A percentile compares a stretch with the other conserved stretches of the same genome.
phyloP scores from a whole-genome alignment of 64 coral and sea anemone species.

The Montipora cactus region DNA sequence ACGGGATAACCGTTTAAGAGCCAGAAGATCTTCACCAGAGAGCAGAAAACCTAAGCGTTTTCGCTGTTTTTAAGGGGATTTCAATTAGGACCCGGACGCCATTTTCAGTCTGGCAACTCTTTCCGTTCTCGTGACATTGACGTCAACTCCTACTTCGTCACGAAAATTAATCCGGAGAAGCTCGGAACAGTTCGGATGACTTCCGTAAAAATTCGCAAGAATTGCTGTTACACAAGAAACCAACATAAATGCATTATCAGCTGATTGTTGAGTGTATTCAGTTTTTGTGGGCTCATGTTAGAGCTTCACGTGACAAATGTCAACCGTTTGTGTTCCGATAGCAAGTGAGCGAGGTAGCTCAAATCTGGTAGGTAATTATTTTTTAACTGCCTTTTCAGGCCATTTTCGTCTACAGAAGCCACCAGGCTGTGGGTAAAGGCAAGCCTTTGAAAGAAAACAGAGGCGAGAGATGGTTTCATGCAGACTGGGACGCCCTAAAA shows the following conservation, averaged over 20 bases:
- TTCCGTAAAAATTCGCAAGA: not conserved
- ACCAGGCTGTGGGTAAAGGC: too few relatives aligned
- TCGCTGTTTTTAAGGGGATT: not conserved
- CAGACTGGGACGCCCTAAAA: too few relatives aligned
- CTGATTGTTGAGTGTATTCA: too few relatives aligned
- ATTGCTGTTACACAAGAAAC: not conserved
- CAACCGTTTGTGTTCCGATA: too few relatives aligned
- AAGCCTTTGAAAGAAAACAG: too few relatives aligned
- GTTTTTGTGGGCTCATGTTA: too few relatives aligned
- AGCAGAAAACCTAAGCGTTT: constrained; percentile 1
- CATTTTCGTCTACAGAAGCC: too few relatives aligned
- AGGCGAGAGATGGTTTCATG: too few relatives aligned
- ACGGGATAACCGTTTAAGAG: not conserved
- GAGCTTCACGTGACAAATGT: too few relatives aligned
- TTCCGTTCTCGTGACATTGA: constrained; percentile 85
- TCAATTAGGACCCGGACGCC: constrained; percentile 74
- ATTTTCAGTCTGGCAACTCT: constrained; percentile 71
- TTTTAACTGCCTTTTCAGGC: too few relatives aligned
- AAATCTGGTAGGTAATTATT: too few relatives aligned
- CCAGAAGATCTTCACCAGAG: constrained; percentile 22
- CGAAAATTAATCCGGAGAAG: constrained; percentile 47
- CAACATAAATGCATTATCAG: not conserved
- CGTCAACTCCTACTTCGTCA: constrained; percentile 38
- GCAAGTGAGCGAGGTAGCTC: too few relatives aligned
- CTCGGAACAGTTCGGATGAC: constrained; percentile 61